A percentile compares a stretch with the other conserved stretches of the same genome.
phyloP scores from a whole-genome alignment of 37 sponge, comb jelly and placozoan genomes.

The Aplysina aerophoba region DNA sequence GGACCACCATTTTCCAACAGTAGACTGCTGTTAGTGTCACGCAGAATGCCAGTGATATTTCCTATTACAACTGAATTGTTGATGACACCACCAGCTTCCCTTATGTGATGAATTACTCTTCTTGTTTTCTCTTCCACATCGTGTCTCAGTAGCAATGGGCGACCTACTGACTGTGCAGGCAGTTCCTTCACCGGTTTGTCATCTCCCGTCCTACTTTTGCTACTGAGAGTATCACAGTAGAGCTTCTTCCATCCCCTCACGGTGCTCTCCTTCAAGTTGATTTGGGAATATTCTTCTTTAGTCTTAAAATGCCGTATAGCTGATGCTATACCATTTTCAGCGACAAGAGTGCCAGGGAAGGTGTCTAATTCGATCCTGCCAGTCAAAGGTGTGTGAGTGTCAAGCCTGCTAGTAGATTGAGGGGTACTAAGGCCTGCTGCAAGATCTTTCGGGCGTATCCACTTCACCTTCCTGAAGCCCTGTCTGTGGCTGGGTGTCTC shows the following conservation, averaged over 20 bases:
- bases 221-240: not conserved
- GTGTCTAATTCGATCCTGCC: too few species aligned
- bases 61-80: not conserved
- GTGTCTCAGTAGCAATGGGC: conserved; percentile 8
- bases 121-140: not conserved
- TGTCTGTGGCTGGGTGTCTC: not conserved
- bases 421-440: too few species aligned
- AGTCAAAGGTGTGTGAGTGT: too few species aligned
- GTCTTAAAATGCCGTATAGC: conserved; percentile 8
- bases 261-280: not conserved
- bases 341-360: too few species aligned
- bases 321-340: not conserved
- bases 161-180: not conserved
- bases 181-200: not conserved
- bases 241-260: conserved; percentile 7
- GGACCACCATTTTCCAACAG: conserved; percentile 1
- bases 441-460: too few species aligned
- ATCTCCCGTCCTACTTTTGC: not conserved
- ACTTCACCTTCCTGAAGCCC: too few species aligned
- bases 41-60: too few species aligned
- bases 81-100: not conserved
- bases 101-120: not conserved
- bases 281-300: not conserved
- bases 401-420: too few species aligned
- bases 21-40: not conserved